Percentiles rank a stretch among this genome's conserved stretches.
Conservation (phyloP, 2,888 invertebrate species). For the Bugula neritina region DNA sequence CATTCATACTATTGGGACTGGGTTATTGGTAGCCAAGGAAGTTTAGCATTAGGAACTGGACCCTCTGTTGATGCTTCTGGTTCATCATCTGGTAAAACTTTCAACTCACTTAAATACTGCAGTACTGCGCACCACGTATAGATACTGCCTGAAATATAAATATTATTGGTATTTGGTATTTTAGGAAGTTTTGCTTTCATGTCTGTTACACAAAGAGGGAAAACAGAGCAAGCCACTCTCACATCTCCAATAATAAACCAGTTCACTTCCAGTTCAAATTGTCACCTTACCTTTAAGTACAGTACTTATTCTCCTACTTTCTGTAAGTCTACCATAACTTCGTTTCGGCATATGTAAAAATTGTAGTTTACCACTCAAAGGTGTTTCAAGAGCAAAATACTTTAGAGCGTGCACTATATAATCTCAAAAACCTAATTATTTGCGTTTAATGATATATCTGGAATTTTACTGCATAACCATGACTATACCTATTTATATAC, state of each 20-base stretch:
- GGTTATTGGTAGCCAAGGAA: background rate
- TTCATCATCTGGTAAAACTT: background rate
- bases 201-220: background rate
- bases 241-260: conserved; percentile 10
- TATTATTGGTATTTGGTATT: background rate
- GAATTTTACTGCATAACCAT: too few species aligned
- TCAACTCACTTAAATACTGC: too few species aligned
- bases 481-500: too few species aligned
- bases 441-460: too few species aligned
- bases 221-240: background rate
- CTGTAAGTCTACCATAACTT: conserved; percentile 7
- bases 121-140: too few species aligned
- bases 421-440: too few species aligned
- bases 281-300: background rate
- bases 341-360: too few species aligned
- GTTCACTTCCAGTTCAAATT: conserved; percentile 2
- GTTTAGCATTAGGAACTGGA: background rate
- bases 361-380: too few species aligned
- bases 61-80: background rate
- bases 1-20: background rate
- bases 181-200: background rate
- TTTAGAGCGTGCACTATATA: too few species aligned
- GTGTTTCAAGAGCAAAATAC: too few species aligned
- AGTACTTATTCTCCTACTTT: conserved; percentile 8
- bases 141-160: too few species aligned